These are phyloP conservation scores for Machaerirhynchus nigripectus DNA, from an alignment of 2,113 vertebrate genomes.

Conservation along the genomic window DNA sequence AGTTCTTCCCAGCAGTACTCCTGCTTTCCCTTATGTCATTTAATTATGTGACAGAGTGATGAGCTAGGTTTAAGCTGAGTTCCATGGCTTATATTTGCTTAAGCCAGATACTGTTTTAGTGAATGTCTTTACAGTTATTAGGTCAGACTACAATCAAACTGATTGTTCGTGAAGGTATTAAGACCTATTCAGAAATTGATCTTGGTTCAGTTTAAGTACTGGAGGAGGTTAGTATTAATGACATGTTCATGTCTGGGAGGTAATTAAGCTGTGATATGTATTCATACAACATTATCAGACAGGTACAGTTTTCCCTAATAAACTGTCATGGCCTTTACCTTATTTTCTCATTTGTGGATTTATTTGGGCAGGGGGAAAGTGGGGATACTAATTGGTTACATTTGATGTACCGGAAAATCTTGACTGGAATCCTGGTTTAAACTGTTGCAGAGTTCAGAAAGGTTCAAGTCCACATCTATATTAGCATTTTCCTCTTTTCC, in stretches of 20 bases:
- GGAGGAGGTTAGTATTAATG: constrained; percentile 41
- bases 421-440: not conserved
- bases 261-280: constrained; percentile 66
- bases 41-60: not conserved
- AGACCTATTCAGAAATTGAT: constrained; percentile 20
- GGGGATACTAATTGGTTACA: not conserved
- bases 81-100: not conserved
- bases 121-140: constrained; percentile 6
- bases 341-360: constrained; percentile 18
- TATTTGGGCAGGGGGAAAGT: not conserved
- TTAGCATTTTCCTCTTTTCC: not conserved
- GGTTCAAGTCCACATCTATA: not conserved
- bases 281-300: constrained; percentile 39
- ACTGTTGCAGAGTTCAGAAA: not conserved
- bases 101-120: constrained; percentile 40
- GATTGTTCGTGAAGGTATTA: not conserved
- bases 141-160: not conserved
- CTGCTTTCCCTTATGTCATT: not conserved
- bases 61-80: not conserved
- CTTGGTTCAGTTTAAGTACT: constrained; percentile 54
- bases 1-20: not conserved
- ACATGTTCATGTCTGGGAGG: constrained; percentile 29
- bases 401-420: not conserved
- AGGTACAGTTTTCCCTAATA: constrained; percentile 72
- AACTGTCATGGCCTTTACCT: constrained; percentile 66